Percentiles rank a stretch among this genome's conserved stretches.
phyloP scores from a whole-genome alignment of 1,140 invertebrate species.

The Tetramorium alpestre region DNA sequence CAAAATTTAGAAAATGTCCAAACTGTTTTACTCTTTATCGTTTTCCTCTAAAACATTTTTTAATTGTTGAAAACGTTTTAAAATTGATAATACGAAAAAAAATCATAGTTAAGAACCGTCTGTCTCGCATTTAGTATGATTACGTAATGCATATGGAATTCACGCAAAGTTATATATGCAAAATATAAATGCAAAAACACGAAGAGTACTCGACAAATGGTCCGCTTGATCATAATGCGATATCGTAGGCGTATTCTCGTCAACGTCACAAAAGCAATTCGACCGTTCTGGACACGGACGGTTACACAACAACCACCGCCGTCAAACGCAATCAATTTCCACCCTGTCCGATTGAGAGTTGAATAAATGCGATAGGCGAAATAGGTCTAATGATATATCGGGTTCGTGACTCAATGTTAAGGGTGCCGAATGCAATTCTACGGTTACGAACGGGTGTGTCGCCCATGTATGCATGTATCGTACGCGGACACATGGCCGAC shows the following conservation, averaged over 20 bases:
- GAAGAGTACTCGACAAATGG: neutral
- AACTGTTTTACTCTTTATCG: neutral
- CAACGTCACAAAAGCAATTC: slow-evolving; percentile 36
- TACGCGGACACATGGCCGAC: slow-evolving; percentile 43
- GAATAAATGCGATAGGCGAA: slow-evolving; percentile 27
- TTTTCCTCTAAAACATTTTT: neutral
- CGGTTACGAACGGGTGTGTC: slow-evolving; percentile 47
- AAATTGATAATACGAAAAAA: neutral
- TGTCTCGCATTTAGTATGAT: neutral
- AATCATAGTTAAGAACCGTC: neutral
- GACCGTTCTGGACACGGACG: slow-evolving; percentile 14
- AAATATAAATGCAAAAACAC: neutral
- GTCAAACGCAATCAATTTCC: slow-evolving; percentile 24
- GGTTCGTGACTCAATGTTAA: slow-evolving; percentile 16
- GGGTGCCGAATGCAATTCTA: neutral
- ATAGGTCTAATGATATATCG: slow-evolving; percentile 9
- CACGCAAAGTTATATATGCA: neutral
- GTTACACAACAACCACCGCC: slow-evolving; percentile 41
- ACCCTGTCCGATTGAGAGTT: slow-evolving; percentile 14
- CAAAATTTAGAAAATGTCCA: neutral
- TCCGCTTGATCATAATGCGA: neutral
- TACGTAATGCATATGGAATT: neutral
- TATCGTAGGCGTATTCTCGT: slow-evolving; percentile 29
- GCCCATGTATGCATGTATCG: slow-evolving; percentile 41
- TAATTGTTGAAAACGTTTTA: neutral